Evolutionary conservation across 2,113 vertebrate genomes (phyloP).

Genomic region (Columbina picui): DNA sequence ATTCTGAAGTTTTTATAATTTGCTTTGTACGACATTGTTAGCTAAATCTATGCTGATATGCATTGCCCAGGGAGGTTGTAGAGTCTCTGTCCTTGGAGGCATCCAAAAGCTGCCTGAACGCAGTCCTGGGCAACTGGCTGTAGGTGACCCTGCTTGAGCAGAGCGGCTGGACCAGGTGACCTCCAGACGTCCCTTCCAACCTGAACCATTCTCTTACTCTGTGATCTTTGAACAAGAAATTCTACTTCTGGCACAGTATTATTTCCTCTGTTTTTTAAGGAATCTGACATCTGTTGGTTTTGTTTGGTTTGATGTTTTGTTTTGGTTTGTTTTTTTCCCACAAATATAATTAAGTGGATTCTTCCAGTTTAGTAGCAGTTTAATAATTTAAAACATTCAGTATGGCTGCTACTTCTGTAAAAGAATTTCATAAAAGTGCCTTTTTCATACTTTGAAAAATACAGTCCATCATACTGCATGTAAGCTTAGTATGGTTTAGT

Average conservation of each 20-base stretch:
- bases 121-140: background rate
- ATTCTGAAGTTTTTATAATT: background rate
- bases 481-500: background rate
- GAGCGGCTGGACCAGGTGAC: background rate
- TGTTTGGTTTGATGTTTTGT: no score
- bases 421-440: background rate
- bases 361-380: background rate
- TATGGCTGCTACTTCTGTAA: background rate
- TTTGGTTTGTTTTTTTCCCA: no score
- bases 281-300: background rate
- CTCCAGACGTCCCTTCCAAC: background rate
- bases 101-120: accelerated
- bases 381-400: background rate
- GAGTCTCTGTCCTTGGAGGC: background rate
- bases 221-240: background rate
- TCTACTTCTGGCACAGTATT: background rate
- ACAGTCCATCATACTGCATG: background rate
- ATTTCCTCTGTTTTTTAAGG: background rate
- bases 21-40: background rate
- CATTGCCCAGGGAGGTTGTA: background rate
- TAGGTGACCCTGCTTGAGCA: background rate
- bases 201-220: background rate
- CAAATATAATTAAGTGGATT: background rate
- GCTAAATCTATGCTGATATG: background rate
- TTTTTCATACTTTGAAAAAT: background rate